Evolutionary conservation across 1,140 invertebrate genomes (phyloP), one percentile per base, ranked within the genome.

Genomic region (Drosophila lacteicornis): DNA sequence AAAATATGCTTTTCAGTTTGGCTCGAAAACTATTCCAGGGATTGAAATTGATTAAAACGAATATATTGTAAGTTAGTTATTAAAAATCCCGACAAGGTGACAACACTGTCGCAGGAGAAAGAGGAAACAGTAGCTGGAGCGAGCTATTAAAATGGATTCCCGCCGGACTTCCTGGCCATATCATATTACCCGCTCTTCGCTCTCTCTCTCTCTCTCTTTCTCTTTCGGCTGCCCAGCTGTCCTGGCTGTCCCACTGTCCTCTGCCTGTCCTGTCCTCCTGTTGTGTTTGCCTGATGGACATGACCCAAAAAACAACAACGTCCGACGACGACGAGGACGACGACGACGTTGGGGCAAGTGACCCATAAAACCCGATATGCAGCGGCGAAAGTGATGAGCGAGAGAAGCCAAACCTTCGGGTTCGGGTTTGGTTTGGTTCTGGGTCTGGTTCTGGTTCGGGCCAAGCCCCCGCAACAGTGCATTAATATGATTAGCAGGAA

Each of bases 111-210:
- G 8, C 17, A 30, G 25, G 43, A 25, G 27, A 5, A 12, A 30
- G 50, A 9, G 17, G 46, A 15, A 36, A n/a, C 36, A 30, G 22
- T 22, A 40, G 38, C 55, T 63, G 65, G 56, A 66, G 66, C 60
- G 22, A 65, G 67, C 85, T 91, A 85, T 85, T 90, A 91, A 90
- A 90, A 91, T 90, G 82, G 82, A 90, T 90, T 90, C 85, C 82
- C 85, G 75, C 86, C 85, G 85, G 85, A 90, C 85, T 85, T 90
- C 85, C 85, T 90, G 86, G 74, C 65, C 82, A 79, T 90, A 91
- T 90, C 84, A 80, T 74, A 82, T 90, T 90, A 90, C 84, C 73
- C 82, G 77, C 63, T 42, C 36, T 22, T 33, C 12, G 27, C 40
- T 17, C 30, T 19, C 59, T 38, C 15, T 45, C 15, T 45, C 19